Evolutionary conservation across 2,888 invertebrate species (phyloP).

Genomic region (Apamea epomidion): DNA sequence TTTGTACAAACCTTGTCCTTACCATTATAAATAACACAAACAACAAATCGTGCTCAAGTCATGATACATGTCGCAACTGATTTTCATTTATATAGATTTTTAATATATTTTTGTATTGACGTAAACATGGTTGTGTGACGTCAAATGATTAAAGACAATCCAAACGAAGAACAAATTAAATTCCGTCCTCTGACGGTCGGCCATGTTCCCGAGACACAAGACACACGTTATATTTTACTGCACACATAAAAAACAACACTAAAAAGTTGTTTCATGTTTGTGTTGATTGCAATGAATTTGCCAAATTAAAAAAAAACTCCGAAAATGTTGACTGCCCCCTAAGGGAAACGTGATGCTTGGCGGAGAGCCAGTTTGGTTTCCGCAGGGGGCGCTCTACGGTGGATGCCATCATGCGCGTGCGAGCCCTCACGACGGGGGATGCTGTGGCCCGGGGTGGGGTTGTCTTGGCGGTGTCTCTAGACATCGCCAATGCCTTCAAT

Average conservation of each 20-base stretch:
- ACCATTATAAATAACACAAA: neutral
- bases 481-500: no score
- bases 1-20: neutral
- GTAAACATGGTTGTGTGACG: conserved; percentile 18
- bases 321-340: conserved; percentile 30
- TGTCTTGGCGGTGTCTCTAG: no score
- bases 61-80: neutral
- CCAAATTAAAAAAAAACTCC: conserved; percentile 52
- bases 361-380: no score
- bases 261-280: conserved; percentile 53
- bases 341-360: conserved; percentile 34
- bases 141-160: neutral
- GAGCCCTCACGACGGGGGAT: no score
- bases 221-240: conserved; percentile 57
- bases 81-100: neutral
- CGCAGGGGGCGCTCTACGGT: no score
- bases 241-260: conserved; percentile 54
- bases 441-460: no score
- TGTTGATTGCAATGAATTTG: conserved; percentile 62
- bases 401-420: no score
- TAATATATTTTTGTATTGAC: neutral
- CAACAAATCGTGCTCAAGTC: neutral
- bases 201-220: conserved; percentile 14
- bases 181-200: neutral
- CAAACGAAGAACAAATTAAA: conserved; percentile 34